Conservation (phyloP, 2,888 invertebrate genomes). For the Cheilosia pagana region DNA sequence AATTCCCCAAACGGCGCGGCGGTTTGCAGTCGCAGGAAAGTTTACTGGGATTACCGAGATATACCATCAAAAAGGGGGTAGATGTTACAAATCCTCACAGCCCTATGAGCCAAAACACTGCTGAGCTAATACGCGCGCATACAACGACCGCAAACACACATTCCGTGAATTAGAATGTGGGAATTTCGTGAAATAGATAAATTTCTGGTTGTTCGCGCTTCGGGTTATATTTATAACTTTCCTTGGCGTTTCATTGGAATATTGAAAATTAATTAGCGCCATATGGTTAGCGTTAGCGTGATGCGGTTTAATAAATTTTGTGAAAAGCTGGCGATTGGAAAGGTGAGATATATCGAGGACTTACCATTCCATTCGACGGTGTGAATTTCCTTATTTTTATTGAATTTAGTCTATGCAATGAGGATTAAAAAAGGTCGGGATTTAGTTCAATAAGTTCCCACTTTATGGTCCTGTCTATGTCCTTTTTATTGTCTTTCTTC, state of each 20-base stretch:
- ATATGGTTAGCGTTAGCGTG: neutral
- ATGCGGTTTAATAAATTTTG: neutral
- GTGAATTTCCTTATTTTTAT: too few species aligned
- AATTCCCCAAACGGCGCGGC: too few species aligned
- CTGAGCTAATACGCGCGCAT: neutral
- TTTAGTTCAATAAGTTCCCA: too few species aligned
- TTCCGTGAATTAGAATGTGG: neutral
- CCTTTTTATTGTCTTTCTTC: too few species aligned
- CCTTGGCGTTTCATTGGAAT: neutral
- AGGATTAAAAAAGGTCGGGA: too few species aligned
- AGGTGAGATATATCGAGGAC: neutral
- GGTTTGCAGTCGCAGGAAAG: too few species aligned
- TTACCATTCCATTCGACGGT: neutral
- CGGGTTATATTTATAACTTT: neutral
- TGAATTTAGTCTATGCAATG: too few species aligned
- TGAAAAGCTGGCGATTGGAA: neutral
- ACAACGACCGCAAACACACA: neutral
- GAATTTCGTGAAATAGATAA: neutral
- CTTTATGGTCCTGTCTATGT: too few species aligned
- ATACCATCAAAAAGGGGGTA: too few species aligned
- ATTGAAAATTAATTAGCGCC: slow-evolving; percentile 6
- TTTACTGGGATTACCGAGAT: neutral
- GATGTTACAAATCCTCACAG: neutral
- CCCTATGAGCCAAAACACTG: neutral
- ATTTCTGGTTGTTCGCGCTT: neutral